Evolutionary conservation across 1,140 invertebrate species (phyloP).

Genomic region (Hylaeus anthracinus): DNA sequence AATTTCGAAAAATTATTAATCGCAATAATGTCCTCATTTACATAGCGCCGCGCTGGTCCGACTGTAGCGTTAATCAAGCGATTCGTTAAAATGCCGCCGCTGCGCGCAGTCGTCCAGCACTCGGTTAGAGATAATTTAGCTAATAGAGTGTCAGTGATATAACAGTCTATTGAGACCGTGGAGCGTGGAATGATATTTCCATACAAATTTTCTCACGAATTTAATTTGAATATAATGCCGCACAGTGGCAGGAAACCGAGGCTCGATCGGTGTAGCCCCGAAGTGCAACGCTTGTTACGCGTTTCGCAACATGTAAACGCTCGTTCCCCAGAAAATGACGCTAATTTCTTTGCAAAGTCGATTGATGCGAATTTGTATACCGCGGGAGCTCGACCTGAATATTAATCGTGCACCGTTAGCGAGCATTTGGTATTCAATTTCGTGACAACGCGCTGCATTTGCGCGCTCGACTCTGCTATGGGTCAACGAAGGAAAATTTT

Average conservation of each 20-base stretch:
- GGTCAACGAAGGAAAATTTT: too few species aligned
- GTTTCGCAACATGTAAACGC: too few species aligned
- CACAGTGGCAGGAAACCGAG: not conserved
- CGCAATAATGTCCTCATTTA: slow-evolving; percentile 72
- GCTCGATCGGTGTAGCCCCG: too few species aligned
- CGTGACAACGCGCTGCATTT: not conserved
- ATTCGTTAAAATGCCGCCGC: slow-evolving; percentile 49
- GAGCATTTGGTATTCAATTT: not conserved
- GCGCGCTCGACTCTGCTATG: too few species aligned
- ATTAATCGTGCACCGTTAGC: too few species aligned
- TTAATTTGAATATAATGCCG: not conserved
- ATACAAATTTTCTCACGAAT: not conserved
- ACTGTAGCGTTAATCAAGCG: slow-evolving; percentile 48
- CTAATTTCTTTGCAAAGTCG: not conserved
- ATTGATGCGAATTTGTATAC: not conserved
- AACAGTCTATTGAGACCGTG: slow-evolving; percentile 9
- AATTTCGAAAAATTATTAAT: slow-evolving; percentile 78
- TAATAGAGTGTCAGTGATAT: slow-evolving; percentile 50
- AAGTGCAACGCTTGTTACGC: too few species aligned
- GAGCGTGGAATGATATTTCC: not conserved
- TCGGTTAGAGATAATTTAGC: slow-evolving; percentile 57
- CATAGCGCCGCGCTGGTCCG: slow-evolving; percentile 33
- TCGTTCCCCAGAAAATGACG: not conserved
- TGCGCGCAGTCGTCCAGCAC: slow-evolving; percentile 18
- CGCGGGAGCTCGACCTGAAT: too few species aligned